phyloP scores from a whole-genome alignment of 2,113 vertebrate species.

The Stercorarius parasiticus region DNA sequence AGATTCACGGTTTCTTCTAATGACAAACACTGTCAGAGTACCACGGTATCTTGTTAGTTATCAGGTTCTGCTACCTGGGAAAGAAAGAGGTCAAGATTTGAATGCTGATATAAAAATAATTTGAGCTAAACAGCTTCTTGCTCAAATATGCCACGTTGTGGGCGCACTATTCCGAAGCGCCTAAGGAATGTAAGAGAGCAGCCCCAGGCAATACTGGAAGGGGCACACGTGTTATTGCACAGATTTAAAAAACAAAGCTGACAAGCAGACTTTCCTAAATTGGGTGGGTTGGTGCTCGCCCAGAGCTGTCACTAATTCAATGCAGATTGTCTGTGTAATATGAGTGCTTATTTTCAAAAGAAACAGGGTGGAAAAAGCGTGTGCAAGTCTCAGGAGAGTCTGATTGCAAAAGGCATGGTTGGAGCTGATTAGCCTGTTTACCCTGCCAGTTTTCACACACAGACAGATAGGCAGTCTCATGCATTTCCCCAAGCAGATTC shows the following conservation, averaged over 20 bases:
- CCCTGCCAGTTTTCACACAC: background rate
- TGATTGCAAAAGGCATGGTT: constrained; percentile 21
- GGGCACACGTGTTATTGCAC: background rate
- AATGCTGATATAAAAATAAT: background rate
- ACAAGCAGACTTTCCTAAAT: constrained; percentile 3
- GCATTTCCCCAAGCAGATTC: background rate
- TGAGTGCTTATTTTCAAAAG: constrained; percentile 28
- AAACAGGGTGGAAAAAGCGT: constrained; percentile 10
- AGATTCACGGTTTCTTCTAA: background rate
- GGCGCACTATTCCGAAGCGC: background rate
- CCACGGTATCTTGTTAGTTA: background rate
- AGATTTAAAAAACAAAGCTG: constrained; percentile 18
- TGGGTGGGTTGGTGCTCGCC: background rate
- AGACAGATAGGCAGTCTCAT: background rate
- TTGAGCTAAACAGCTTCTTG: background rate
- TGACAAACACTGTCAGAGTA: background rate
- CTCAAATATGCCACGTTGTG: background rate
- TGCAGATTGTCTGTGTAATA: background rate
- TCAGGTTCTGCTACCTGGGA: background rate
- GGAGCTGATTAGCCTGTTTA: constrained; percentile 43
- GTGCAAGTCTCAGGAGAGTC: background rate
- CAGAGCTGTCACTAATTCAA: background rate
- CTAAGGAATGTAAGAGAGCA: background rate
- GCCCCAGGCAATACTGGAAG: background rate
- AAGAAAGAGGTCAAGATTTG: background rate